Conservation (phyloP, 1,140 invertebrate genomes). For the Spodoptera frugiperda region DNA sequence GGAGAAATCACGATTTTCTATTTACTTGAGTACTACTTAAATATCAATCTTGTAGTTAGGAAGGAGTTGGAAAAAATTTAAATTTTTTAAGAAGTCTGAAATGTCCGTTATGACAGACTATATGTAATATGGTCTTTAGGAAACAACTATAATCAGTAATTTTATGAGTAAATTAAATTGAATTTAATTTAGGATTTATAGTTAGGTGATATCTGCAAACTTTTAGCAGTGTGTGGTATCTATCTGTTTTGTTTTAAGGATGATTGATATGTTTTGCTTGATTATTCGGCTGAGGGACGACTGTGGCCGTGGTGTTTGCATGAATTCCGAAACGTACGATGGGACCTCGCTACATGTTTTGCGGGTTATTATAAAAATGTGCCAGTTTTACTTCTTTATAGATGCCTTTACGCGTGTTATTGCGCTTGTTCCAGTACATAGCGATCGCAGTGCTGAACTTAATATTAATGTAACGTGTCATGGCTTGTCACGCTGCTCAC, state of each 20-base stretch:
- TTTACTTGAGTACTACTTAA: conserved; percentile 64
- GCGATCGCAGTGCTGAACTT: conserved; percentile 33
- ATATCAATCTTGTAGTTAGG: conserved; percentile 79
- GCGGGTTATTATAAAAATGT: conserved; percentile 36
- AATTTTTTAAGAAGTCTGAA: conserved; percentile 75
- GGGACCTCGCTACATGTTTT: conserved; percentile 57
- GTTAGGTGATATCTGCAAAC: conserved; percentile 75
- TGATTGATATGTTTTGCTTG: conserved; percentile 64
- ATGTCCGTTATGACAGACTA: conserved; percentile 68
- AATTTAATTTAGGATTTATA: conserved; percentile 81
- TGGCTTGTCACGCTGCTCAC: conserved; percentile 38
- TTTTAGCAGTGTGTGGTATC: conserved; percentile 64
- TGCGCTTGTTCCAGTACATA: conserved; percentile 51
- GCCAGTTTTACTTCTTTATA: conserved; percentile 48
- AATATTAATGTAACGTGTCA: conserved; percentile 18
- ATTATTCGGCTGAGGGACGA: conserved; percentile 59
- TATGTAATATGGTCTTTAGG: conserved; percentile 76
- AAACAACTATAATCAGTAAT: conserved; percentile 75
- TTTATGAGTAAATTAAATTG: conserved; percentile 75
- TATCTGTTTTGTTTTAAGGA: conserved; percentile 52
- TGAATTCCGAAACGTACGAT: conserved; percentile 75
- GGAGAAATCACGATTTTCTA: conserved; percentile 75
- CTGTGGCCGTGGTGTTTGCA: conserved; percentile 58
- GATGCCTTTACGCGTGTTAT: conserved; percentile 58
- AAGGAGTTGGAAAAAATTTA: conserved; percentile 74